Evolutionary conservation across 2,113 vertebrate genomes (phyloP), one percentile per base, ranked within the genome.

Genomic region (Cacatua alba): DNA sequence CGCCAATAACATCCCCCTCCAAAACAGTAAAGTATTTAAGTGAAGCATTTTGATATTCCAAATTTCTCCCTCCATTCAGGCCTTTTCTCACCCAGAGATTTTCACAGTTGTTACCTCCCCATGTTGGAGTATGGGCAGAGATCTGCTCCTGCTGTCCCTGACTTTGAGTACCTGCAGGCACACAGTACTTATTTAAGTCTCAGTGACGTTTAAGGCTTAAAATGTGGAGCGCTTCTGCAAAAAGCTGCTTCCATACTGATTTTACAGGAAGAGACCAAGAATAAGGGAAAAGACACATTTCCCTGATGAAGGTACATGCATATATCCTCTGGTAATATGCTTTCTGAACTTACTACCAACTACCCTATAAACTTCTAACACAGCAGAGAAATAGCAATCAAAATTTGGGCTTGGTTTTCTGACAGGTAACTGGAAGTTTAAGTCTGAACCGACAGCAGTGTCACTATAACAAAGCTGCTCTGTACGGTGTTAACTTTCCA

Each of bases 401-500:
- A 60, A 79, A 92, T 78, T 11, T 19, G 25, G 28, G 17, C 13
- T 92, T 57, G 26, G 51, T 80, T 91, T 88, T 69, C 78, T 70
- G 33, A 33, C 31, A 39, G 74, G 28, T 11, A 82, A 24, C 41
- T 80, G 39, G 23, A 95, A 92, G 69, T 24, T 24, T 52, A 89
- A 84, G 11, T 37, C 62, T 89, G 17, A 75, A 65, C 21, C 8
- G 20, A 75, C 8, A 75, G 39, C 28, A 44, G 31, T 26, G 33
- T n/a, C 51, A 26, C 26, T 62, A 1, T 14, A 93, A 86, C 0
- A 74, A 8, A 69, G 19, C 25, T 91, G 43, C 77, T 94, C 88
- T 92, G 64, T 82, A 68, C 24, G 60, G 39, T 57, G 51, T 94
- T 87, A 91, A 95, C 95, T 97, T 95, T 71, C 72, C 86, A 64